Evolutionary conservation across 2,797 vertebrate genomes (phyloP), one percentile per base, ranked within the genome.

Genomic region (Notoglanidium macrostoma): DNA sequence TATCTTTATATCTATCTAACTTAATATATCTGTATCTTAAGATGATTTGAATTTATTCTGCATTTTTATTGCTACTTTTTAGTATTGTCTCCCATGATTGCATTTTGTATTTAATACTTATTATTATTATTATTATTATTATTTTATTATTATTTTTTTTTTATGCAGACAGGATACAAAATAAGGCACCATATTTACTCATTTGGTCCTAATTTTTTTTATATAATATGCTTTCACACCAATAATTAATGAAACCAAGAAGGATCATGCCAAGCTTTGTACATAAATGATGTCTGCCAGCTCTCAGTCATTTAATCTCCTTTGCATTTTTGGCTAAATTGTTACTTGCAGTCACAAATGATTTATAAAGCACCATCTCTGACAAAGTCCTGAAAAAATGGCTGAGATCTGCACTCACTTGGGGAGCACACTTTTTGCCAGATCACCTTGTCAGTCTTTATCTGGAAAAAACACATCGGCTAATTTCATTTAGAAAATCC

Each of bases 401-500:
- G 59, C 46, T 51, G 21, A 78, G 40, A 54, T 79, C 29, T 67
- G 21, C 63, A 29, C 35, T 86, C 70, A 68, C 61, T 44, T 15
- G 3, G n/a, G 32, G 49, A 26, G 17, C 54, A 59, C 51, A 14
- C 44, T 68, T 74, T 80, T 32, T 55, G 63, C 73, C 49, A 72
- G 44, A 92, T 82, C 86, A 89, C 87, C 91, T 91, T 89, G 88
- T 93, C 84, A 76, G 82, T 88, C 79, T 84, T 86, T 91, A 88
- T 92, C 88, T 87, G 88, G 91, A 92, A 89, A 93, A 90, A 90
- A n/a, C 90, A 91, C 91, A 61, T 49, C 55, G 87, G 87, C 91
- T 95, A 93, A 95, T 94, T 94, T 92, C 91, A 94, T 94, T 91
- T 89, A 89, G 91, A 90, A 80, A 87, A 92, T 92, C 87, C 87